A percentile compares a stretch with the other conserved stretches of the same genome.
phyloP scores from a whole-genome alignment of 2,113 vertebrate species.

The Stercorarius parasiticus region DNA sequence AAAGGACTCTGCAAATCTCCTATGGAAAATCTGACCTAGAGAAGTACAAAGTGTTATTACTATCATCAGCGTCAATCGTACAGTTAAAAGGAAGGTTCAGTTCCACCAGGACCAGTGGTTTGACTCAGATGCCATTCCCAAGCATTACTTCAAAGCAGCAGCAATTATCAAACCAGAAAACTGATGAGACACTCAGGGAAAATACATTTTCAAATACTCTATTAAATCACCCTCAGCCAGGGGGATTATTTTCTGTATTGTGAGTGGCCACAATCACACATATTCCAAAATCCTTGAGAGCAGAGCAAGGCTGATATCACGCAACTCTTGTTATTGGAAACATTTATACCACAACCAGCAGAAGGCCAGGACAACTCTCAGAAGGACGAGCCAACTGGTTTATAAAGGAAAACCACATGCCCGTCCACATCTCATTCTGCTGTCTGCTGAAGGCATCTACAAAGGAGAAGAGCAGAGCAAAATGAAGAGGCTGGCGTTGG shows the following conservation, averaged over 20 bases:
- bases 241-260: accelerated
- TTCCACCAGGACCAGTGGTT: accelerated
- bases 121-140: neutral
- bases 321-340: accelerated
- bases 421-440: neutral
- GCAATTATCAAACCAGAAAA: neutral
- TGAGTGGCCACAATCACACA: neutral
- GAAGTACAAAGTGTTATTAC: neutral
- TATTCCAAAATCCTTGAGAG: neutral
- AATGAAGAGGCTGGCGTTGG: neutral
- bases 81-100: neutral
- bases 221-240: neutral
- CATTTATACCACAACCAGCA: neutral
- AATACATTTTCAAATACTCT: neutral
- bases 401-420: neutral
- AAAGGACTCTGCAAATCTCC: neutral
- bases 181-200: neutral
- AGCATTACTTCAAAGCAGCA: neutral
- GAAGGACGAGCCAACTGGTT: accelerated
- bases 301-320: neutral
- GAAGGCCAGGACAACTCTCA: neutral
- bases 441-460: neutral
- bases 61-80: neutral
- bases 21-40: neutral
- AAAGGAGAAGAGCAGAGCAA: neutral